Conservation (phyloP, 23 tunicate genomes). For the Trididemnum miniatum region DNA sequence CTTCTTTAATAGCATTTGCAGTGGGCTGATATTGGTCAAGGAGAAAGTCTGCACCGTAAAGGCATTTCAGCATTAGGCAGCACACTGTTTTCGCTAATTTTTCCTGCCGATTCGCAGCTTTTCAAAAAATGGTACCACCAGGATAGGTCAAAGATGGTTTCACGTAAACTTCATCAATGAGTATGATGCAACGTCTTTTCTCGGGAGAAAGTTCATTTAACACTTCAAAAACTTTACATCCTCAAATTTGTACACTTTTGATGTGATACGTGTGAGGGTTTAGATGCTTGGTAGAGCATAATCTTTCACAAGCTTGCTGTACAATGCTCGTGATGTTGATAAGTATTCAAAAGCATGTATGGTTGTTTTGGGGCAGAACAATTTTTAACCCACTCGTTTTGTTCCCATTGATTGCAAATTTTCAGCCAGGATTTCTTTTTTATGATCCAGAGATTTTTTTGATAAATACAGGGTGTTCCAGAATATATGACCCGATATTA, state of each 20-base stretch:
- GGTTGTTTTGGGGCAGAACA: neutral
- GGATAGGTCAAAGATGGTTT: slow-evolving; percentile 6
- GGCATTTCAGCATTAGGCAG: slow-evolving; percentile 13
- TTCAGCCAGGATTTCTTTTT: neutral
- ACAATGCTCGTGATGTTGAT: slow-evolving; percentile 5
- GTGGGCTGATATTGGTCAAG: too few relatives aligned
- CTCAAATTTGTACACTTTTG: slow-evolving; percentile 2
- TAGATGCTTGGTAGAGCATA: slow-evolving; percentile 19
- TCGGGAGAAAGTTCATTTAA: neutral
- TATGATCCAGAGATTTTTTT: slow-evolving; percentile 1
- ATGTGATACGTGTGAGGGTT: neutral
- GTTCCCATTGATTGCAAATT: neutral
- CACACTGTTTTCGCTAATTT: slow-evolving; percentile 10
- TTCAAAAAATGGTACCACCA: slow-evolving; percentile 18
- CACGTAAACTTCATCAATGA: slow-evolving; percentile 8
- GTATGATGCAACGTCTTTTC: neutral
- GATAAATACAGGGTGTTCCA: too few relatives aligned
- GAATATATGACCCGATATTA: too few relatives aligned
- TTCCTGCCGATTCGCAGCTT: slow-evolving; percentile 24
- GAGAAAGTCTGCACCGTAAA: too few relatives aligned
- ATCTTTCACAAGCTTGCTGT: slow-evolving; percentile 5
- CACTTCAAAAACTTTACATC: slow-evolving; percentile 19
- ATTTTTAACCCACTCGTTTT: neutral
- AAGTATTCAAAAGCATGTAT: slow-evolving; percentile 7
- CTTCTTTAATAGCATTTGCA: too few relatives aligned